Percentiles rank a stretch among this genome's conserved stretches.
These are phyloP conservation scores for Syngnathus typhle DNA, from an alignment of 2,113 vertebrate genomes.

Conservation along the genomic window DNA sequence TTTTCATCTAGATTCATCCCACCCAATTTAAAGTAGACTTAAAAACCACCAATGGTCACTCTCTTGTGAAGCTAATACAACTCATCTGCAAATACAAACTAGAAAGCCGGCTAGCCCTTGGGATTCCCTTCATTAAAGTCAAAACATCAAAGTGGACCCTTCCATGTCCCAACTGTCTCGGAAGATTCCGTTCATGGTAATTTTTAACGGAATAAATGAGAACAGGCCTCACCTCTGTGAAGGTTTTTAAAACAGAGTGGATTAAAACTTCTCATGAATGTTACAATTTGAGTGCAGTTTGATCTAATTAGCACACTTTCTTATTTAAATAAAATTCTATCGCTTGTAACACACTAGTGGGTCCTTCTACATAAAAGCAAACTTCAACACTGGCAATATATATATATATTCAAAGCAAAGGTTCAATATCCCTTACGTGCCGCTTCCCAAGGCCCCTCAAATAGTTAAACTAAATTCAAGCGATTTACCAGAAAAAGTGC, in stretches of 20 bases:
- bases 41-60: not conserved
- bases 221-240: not conserved
- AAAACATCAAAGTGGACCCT: conserved; percentile 1
- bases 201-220: not conserved
- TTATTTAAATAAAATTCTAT: no score
- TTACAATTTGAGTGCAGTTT: not conserved
- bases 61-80: not conserved
- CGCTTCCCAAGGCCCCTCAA: not conserved
- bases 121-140: not conserved
- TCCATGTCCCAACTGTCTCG: not conserved
- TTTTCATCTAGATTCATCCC: not conserved
- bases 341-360: not conserved
- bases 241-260: not conserved
- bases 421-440: not conserved
- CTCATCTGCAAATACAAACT: not conserved
- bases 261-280: not conserved
- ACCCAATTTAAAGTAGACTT: not conserved
- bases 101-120: not conserved
- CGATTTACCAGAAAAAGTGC: not conserved
- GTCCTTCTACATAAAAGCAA: not conserved
- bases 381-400: not conserved
- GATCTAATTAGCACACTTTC: not conserved
- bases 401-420: not conserved
- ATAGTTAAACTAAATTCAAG: not conserved
- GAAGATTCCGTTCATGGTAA: not conserved